These are phyloP conservation scores for Hydropsyche tenuis DNA, from an alignment of 1,140 invertebrate genomes.

Conservation along the genomic window DNA sequence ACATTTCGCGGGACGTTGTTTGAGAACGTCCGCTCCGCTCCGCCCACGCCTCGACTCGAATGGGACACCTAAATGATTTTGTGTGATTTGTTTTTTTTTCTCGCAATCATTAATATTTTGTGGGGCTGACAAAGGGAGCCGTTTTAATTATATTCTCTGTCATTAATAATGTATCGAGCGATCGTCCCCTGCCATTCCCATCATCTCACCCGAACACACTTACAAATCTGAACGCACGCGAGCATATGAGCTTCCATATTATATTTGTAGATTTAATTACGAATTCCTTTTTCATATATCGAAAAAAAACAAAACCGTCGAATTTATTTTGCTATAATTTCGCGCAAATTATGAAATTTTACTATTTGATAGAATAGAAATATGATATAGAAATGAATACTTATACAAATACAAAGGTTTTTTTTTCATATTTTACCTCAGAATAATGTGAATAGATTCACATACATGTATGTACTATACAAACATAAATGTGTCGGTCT, in stretches of 20 bases:
- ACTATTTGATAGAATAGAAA: too few relatives aligned
- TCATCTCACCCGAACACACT: slow-evolving; percentile 4
- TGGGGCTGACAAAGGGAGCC: slow-evolving; percentile 45
- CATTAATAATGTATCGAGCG: slow-evolving; percentile 47
- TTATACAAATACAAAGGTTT: too few relatives aligned
- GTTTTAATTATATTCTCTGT: slow-evolving; percentile 47
- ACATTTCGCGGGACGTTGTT: slow-evolving; percentile 5
- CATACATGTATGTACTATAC: too few relatives aligned
- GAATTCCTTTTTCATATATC: too few relatives aligned
- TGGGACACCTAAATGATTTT: slow-evolving; percentile 43
- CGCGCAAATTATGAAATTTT: too few relatives aligned
- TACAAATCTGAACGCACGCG: background rate
- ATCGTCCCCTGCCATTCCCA: slow-evolving; percentile 35
- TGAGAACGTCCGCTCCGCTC: slow-evolving; percentile 26
- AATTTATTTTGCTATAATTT: too few relatives aligned
- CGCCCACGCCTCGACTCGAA: slow-evolving; percentile 34
- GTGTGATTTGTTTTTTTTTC: slow-evolving; percentile 43
- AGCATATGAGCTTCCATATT: background rate
- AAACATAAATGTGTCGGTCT: too few relatives aligned
- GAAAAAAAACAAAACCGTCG: too few relatives aligned
- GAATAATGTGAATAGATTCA: too few relatives aligned
- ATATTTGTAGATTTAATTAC: too few relatives aligned
- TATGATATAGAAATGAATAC: too few relatives aligned
- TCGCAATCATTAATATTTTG: slow-evolving; percentile 43
- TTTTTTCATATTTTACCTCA: too few relatives aligned